These are phyloP conservation scores for Cephonodes hylas DNA, from an alignment of 2,888 invertebrate species.

Conservation along the genomic window DNA sequence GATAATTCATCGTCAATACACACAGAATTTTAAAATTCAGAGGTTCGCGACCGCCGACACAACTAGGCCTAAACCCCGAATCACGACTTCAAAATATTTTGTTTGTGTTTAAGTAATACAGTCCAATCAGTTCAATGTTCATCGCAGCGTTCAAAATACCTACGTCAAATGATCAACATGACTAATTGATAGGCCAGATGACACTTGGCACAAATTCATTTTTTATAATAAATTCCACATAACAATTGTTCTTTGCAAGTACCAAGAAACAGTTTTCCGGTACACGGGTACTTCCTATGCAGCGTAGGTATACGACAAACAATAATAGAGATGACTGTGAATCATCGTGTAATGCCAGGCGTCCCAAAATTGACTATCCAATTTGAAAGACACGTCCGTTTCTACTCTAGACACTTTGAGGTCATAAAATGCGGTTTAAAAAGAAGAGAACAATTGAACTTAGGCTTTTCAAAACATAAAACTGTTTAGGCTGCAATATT, in stretches of 20 bases:
- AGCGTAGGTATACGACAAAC: constrained; percentile 5
- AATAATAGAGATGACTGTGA: constrained; percentile 7
- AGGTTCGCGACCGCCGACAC: too few relatives aligned
- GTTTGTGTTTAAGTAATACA: too few relatives aligned
- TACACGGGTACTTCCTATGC: background rate
- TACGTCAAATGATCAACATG: background rate
- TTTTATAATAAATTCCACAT: constrained; percentile 4
- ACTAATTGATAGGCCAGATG: background rate
- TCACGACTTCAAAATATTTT: too few relatives aligned
- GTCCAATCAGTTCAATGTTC: background rate
- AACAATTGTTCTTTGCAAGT: constrained; percentile 2
- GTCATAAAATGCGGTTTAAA: background rate
- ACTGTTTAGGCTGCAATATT: too few relatives aligned
- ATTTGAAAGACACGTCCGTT: background rate
- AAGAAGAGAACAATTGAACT: background rate
- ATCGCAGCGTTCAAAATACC: background rate
- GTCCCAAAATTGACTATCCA: background rate
- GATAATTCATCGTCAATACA: background rate
- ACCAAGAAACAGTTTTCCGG: constrained; percentile 13
- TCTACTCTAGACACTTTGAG: background rate
- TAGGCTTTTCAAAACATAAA: too few relatives aligned
- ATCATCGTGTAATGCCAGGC: background rate
- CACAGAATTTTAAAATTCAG: too few relatives aligned
- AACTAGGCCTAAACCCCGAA: too few relatives aligned
- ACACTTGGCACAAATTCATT: constrained; percentile 1